Conservation (phyloP, 2,113 vertebrate genomes). For the Cynopterus brachyotis region DNA sequence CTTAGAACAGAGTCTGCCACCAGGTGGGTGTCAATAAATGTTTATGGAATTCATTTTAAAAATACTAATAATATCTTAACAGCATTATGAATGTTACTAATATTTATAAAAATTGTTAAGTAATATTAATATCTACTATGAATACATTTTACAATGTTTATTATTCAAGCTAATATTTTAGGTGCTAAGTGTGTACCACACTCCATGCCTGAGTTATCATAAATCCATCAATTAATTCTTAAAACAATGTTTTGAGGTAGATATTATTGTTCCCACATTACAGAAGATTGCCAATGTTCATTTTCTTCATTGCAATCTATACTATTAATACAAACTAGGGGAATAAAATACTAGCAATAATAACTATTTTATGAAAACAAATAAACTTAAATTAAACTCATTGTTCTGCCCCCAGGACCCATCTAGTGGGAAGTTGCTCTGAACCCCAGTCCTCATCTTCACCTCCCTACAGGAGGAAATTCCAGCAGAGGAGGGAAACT, state of each 20-base stretch:
- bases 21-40: not conserved
- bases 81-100: not conserved
- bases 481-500: not conserved
- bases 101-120: not conserved
- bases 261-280: not conserved
- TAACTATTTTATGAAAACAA: not conserved
- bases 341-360: not conserved
- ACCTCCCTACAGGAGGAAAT: not conserved
- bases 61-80: not conserved
- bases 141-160: not conserved
- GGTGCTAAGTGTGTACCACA: not conserved
- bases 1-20: not conserved
- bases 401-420: not conserved
- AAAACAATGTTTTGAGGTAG: not conserved
- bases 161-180: not conserved
- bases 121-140: not conserved
- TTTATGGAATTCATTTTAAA: not conserved
- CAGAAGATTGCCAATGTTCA: not conserved
- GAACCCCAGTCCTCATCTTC: not conserved
- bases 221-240: not conserved
- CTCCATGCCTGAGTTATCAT: not conserved
- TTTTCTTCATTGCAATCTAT: not conserved
- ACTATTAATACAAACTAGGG: not conserved
- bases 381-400: not conserved
- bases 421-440: not conserved